Evolutionary conservation across 2,888 invertebrate species (phyloP).

Genomic region (Ormyrus rosae): DNA sequence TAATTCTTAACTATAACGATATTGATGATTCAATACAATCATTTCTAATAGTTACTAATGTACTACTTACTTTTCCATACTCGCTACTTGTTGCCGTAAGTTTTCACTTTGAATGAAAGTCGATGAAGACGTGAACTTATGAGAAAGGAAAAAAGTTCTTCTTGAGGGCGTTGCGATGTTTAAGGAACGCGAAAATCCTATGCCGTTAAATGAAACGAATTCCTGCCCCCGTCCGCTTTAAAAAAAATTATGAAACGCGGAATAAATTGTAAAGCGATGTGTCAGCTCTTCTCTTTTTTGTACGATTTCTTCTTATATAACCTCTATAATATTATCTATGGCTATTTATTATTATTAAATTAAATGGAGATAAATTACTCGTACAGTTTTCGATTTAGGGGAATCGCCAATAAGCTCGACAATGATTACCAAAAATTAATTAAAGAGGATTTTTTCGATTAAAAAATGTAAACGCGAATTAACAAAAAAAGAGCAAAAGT

Average conservation of each 20-base stretch:
- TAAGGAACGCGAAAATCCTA: conserved; percentile 33
- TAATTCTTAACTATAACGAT: conserved; percentile 6
- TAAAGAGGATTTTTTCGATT: conserved; percentile 5
- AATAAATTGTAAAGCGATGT: conserved; percentile 23
- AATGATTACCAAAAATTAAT: conserved; percentile 15
- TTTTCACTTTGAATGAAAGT: conserved; percentile 24
- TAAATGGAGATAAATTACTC: conserved; percentile 31
- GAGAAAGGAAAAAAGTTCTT: conserved; percentile 29
- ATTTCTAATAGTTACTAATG: conserved; percentile 37
- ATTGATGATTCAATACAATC: conserved; percentile 34
- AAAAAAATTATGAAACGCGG: conserved; percentile 1
- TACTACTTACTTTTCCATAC: conserved; percentile 34
- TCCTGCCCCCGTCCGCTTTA: conserved; percentile 43
- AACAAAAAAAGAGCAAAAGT: background rate
- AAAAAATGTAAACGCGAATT: background rate
- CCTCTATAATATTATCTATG: conserved; percentile 26
- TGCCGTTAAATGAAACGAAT: conserved; percentile 44
- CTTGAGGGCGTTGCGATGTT: conserved; percentile 25
- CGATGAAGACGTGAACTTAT: background rate
- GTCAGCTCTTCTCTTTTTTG: conserved; percentile 36
- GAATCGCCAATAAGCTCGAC: conserved; percentile 45
- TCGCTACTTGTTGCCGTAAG: conserved; percentile 15
- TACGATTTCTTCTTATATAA: conserved; percentile 44
- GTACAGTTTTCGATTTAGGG: conserved; percentile 46
- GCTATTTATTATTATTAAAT: conserved; percentile 27